phyloP scores from a whole-genome alignment of 1,140 invertebrate species.

The Bombus waltoni region DNA sequence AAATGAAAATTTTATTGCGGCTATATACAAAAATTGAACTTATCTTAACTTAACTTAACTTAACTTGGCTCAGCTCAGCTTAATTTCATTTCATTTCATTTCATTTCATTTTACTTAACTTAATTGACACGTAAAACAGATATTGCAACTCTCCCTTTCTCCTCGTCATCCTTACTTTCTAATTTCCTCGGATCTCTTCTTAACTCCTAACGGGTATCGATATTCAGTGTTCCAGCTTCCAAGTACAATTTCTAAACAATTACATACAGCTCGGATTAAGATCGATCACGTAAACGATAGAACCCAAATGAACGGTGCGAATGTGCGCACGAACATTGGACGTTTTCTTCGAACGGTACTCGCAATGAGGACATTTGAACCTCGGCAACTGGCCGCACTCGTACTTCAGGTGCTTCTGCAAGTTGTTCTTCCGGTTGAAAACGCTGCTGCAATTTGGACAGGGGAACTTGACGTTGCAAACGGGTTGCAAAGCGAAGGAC shows the following conservation, averaged over 20 bases:
- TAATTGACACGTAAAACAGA: background rate
- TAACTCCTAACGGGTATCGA: background rate
- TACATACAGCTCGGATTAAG: background rate
- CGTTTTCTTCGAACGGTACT: slow-evolving; percentile 78
- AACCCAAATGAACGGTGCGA: slow-evolving; percentile 61
- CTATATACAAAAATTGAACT: background rate
- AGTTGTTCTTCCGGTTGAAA: slow-evolving; percentile 82
- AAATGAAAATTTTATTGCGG: slow-evolving; percentile 9
- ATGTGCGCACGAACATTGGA: slow-evolving; percentile 80
- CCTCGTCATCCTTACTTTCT: background rate
- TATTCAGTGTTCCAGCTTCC: background rate
- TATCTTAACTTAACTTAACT: too few species aligned
- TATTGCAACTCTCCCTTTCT: background rate
- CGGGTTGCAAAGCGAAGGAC: slow-evolving; percentile 31
- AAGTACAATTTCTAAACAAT: background rate
- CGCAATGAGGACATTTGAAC: slow-evolving; percentile 83
- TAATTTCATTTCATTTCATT: too few species aligned
- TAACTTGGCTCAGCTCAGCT: too few species aligned
- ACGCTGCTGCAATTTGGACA: slow-evolving; percentile 82
- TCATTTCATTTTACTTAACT: too few species aligned
- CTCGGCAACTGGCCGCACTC: slow-evolving; percentile 83
- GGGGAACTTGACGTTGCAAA: slow-evolving; percentile 62
- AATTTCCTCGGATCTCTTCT: background rate
- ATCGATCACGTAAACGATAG: slow-evolving; percentile 56
- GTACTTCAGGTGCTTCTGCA: slow-evolving; percentile 82